Conservation (phyloP, 1,140 invertebrate species). For the Drosophila burlai region DNA sequence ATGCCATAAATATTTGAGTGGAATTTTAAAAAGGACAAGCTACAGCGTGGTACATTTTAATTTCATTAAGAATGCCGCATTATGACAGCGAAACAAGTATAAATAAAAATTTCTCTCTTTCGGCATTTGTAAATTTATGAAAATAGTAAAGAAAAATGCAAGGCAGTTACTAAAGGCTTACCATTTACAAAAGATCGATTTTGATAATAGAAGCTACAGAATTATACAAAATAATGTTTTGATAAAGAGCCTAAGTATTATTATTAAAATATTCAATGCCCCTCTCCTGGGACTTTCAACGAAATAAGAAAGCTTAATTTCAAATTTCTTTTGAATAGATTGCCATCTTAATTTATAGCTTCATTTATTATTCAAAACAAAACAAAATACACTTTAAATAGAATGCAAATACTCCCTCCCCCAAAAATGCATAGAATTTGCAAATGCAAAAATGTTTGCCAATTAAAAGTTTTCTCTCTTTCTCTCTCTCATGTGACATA, state of each 20-base stretch:
- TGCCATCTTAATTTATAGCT: background rate
- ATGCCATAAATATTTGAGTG: constrained; percentile 33
- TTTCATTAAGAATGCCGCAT: constrained; percentile 19
- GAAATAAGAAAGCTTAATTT: background rate
- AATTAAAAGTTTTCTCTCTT: constrained; percentile 3
- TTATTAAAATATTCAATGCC: background rate
- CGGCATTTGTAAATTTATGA: background rate
- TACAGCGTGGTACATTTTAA: background rate
- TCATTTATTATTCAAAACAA: background rate
- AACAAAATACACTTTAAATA: constrained; percentile 3
- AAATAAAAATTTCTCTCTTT: background rate
- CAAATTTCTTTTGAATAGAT: background rate
- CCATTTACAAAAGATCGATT: background rate
- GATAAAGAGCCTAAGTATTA: background rate
- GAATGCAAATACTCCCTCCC: background rate
- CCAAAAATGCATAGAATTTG: background rate
- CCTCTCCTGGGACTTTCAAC: background rate
- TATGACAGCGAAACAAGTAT: background rate
- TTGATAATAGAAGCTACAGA: too few relatives aligned
- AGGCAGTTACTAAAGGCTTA: background rate
- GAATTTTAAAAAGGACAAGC: background rate
- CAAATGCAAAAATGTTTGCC: constrained; percentile 26
- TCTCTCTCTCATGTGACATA: background rate
- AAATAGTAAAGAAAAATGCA: background rate
- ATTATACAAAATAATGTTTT: background rate